A percentile compares a stretch with the other conserved stretches of the same genome.
Conservation (phyloP, 2,113 vertebrate genomes). For the Lepus timidus region DNA sequence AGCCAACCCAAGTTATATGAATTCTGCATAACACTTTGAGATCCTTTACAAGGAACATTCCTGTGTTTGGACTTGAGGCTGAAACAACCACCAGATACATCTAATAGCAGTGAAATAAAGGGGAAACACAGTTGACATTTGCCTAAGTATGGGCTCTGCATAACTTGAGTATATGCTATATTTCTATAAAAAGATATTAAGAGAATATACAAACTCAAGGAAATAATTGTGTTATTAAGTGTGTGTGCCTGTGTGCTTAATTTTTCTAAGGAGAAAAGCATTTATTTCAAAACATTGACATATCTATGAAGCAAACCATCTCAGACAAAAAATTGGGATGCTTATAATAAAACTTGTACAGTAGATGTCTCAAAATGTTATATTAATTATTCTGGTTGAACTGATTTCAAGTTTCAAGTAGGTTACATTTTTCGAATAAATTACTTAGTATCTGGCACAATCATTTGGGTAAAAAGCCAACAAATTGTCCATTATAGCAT, state of each 20-base stretch:
- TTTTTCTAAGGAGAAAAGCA: constrained; percentile 40
- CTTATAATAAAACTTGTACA: neutral
- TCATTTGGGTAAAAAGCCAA: neutral
- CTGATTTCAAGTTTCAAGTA: neutral
- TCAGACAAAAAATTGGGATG: neutral
- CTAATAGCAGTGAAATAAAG: neutral
- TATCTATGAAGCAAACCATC: neutral
- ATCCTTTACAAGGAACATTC: neutral
- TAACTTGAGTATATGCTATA: neutral
- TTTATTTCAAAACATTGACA: neutral
- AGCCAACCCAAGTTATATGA: neutral
- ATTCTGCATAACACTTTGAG: neutral
- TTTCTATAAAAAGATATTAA: neutral
- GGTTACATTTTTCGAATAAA: neutral
- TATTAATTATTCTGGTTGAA: neutral
- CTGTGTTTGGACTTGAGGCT: neutral
- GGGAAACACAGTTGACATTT: neutral
- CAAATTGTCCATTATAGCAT: neutral
- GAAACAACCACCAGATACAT: neutral
- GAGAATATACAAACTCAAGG: neutral
- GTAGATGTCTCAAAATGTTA: neutral
- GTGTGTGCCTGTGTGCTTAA: neutral
- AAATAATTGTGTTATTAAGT: neutral
- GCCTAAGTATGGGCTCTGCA: neutral
- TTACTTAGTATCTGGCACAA: neutral